Evolutionary conservation across 1,140 invertebrate genomes (phyloP), one percentile per base, ranked within the genome.

Genomic region (Dendroctonus valens): DNA sequence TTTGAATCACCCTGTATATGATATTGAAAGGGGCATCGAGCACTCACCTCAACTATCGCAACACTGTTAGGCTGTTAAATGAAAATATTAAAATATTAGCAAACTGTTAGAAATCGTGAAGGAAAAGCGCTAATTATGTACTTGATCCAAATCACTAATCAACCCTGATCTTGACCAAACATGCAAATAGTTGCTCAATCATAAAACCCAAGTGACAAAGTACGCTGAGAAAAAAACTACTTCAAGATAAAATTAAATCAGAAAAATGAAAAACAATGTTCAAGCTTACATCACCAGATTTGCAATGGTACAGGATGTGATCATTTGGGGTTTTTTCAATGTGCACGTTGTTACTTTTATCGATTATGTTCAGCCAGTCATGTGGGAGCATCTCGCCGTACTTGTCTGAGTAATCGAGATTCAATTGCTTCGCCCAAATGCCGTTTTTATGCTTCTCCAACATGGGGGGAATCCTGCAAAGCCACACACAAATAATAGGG

Each of bases 311-410:
- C 51, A 75, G 57, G 1, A 75, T 70, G 55, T 71, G 69, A 39
- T 65, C 42, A 12, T 72, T 65, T 15, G 6, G 7, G 11, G 60
- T 53, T 58, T 69, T 72, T 54, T 73, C 67, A 7, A 73, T 65
- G n/a, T 67, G 63, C 7, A 75, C 67, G 44, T 46, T 64, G 5
- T 70, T 68, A 60, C 71, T 71, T 7, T 44, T 69, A 57, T 76
- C 76, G 6, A 79, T 65, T 5, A 76, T 65, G 66, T 73, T 67
- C 8, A 77, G 44, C 76, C 76, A 79, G 67, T 79, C 73, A 6
- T 69, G 9, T 0, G 77, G 75, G 7, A 79, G 61, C 48, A 69
- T 61, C 46, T 79, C 77, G 7, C 72, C 60, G 52, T 72, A 77
- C 41, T 59, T 67, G 40, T 77, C 76, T 0, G 67, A 52, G 59